Evolutionary conservation across 2,113 vertebrate genomes (phyloP).

Genomic region (Daubentonia madagascariensis): DNA sequence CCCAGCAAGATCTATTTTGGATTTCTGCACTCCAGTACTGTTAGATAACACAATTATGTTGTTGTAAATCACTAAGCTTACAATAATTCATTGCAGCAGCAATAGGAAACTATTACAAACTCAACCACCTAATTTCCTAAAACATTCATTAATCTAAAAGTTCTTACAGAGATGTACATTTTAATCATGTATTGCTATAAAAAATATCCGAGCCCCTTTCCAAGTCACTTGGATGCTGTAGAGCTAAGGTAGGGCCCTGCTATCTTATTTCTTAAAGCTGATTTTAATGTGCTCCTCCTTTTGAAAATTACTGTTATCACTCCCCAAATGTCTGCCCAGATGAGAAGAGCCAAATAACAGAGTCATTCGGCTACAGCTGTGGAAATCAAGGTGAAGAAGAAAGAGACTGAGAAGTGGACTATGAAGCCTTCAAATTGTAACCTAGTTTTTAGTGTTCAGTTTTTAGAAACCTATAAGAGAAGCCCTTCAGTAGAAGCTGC

Average conservation of each 20-base stretch:
- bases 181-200: neutral
- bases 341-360: neutral
- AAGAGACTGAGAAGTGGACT: neutral
- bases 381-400: neutral
- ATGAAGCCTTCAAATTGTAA: neutral
- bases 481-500: neutral
- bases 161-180: neutral
- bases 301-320: neutral
- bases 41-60: neutral
- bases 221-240: neutral
- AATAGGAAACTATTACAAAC: neutral
- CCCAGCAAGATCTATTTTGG: neutral
- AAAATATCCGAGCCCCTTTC: neutral
- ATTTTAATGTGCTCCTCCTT: neutral
- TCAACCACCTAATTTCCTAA: neutral
- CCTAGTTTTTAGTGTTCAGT: neutral
- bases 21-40: neutral
- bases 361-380: neutral
- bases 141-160: neutral
- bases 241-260: neutral
- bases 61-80: neutral
- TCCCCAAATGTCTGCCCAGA: neutral
- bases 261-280: neutral
- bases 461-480: neutral
- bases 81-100: neutral